phyloP scores from a whole-genome alignment of 2,797 vertebrate species.

The Halcyon badia region DNA sequence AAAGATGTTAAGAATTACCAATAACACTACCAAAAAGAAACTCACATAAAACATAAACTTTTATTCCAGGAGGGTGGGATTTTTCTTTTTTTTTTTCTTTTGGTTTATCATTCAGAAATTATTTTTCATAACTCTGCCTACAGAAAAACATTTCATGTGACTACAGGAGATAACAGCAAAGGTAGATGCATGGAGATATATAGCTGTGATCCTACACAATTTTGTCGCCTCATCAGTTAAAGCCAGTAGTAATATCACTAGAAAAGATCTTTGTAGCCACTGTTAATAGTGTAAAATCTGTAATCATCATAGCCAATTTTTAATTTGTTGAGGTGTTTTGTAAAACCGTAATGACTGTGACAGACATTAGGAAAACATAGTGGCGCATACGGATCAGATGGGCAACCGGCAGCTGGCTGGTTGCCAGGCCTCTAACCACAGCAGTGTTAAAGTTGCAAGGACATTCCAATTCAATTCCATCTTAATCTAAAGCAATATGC shows the following conservation, averaged over 20 bases:
- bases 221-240: rapidly evolving
- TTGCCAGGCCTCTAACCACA: not conserved
- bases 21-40: not conserved
- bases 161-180: not conserved
- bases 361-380: not conserved
- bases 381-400: not conserved
- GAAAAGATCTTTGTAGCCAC: not conserved
- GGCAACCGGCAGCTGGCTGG: not conserved
- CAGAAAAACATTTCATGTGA: not conserved
- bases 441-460: not conserved
- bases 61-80: not conserved
- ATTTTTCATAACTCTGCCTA: not conserved
- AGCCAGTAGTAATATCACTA: not conserved
- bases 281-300: not conserved
- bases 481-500: conserved; percentile 17
- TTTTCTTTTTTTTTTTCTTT: not conserved
- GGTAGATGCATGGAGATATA: not conserved
- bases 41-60: rapidly evolving
- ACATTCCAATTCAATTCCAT: not conserved
- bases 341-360: not conserved
- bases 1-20: not conserved
- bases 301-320: not conserved
- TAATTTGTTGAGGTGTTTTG: not conserved
- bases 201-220: not conserved
- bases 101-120: not conserved